Base-by-base conservation (phyloP, 2,797 vertebrate genomes). In the Margarornis squamiger region DNA sequence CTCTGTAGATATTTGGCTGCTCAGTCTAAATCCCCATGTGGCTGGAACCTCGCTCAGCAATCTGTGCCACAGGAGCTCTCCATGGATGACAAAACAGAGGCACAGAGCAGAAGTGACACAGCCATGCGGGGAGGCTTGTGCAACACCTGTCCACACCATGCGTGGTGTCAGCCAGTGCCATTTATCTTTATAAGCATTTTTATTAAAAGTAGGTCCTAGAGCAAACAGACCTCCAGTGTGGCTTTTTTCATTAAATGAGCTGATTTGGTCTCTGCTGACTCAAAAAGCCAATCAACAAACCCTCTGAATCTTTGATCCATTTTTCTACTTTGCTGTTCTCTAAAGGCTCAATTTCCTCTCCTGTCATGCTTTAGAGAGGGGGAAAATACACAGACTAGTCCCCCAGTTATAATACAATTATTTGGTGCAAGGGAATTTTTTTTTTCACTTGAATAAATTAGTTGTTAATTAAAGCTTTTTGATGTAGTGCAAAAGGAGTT, bases 401-500 rank as follows among this genome's bases (percentile, higher is more conserved):
- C 85, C 95, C 82, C 83, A 88, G 95, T 97, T 96, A 90, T 87
- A 96, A 94, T 94, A 78, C 52, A 92, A 77, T 95, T 96, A 95
- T 94, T 94, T 95, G 68, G 51, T 89, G 91, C 82, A 77, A 71
- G 76, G 73, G 34, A 86, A 32, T 86, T 92, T 93, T 89, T 90
- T 81, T 95, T 95, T 93, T 59, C 43, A 87, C 65, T 92, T 90
- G 95, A 88, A 96, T 96, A 97, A 97, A 97, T 97, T 96, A 92
- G 84, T 96, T 97, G 97, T 96, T 97, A 98, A 97, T 97, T 94
- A 96, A 96, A 97, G 93, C 68, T 96, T 97, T 97, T 97, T 97
- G 90, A 97, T 97, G 96, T 97, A 92, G 83, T 96, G 68, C 4
- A 1, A 92, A 93, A 89, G 63, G 83, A 91, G 88, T 84, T 88